A percentile compares a stretch with the other conserved stretches of the same genome.
phyloP scores from a whole-genome alignment of 2,888 invertebrate species.

The Scotopteryx bipunctaria region DNA sequence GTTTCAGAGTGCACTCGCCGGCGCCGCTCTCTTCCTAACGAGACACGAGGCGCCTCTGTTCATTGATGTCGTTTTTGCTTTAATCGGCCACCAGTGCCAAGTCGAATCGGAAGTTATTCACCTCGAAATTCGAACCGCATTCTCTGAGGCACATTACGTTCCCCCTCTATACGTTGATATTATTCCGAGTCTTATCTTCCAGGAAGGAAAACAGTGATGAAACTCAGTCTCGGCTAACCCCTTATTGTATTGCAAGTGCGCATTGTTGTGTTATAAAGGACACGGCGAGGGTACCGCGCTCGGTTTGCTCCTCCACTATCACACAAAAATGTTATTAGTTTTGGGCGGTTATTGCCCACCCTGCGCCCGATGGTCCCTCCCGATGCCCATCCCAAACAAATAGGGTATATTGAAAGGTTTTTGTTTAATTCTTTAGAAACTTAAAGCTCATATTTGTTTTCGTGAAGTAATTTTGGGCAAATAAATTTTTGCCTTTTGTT shows the following conservation, averaged over 20 bases:
- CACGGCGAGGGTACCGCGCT: constrained; percentile 63
- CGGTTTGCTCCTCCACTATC: constrained; percentile 71
- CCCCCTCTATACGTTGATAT: constrained; percentile 31
- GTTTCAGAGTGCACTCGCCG: constrained; percentile 71
- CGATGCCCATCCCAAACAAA: constrained; percentile 61
- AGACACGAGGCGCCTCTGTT: constrained; percentile 67
- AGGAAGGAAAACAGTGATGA: constrained; percentile 56
- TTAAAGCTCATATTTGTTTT: not conserved
- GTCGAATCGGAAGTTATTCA: constrained; percentile 44
- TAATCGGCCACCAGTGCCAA: constrained; percentile 58
- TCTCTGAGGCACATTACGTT: constrained; percentile 36
- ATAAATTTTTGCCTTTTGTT: not conserved
- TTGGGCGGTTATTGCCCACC: constrained; percentile 77
- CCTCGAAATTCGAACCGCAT: constrained; percentile 40
- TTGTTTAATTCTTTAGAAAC: constrained; percentile 52
- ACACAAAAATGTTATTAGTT: constrained; percentile 82
- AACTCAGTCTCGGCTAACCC: constrained; percentile 61
- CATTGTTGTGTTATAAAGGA: constrained; percentile 74
- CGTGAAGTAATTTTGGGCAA: too few species aligned
- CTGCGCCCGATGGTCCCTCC: constrained; percentile 60
- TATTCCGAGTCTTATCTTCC: constrained; percentile 48
- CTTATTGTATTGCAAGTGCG: constrained; percentile 71
- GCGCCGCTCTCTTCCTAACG: constrained; percentile 67
- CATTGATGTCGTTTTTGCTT: constrained; percentile 72
- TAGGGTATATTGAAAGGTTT: constrained; percentile 63